Evolutionary conservation across 2,797 vertebrate genomes (phyloP).

Genomic region (Poeciliopsis presidionis): DNA sequence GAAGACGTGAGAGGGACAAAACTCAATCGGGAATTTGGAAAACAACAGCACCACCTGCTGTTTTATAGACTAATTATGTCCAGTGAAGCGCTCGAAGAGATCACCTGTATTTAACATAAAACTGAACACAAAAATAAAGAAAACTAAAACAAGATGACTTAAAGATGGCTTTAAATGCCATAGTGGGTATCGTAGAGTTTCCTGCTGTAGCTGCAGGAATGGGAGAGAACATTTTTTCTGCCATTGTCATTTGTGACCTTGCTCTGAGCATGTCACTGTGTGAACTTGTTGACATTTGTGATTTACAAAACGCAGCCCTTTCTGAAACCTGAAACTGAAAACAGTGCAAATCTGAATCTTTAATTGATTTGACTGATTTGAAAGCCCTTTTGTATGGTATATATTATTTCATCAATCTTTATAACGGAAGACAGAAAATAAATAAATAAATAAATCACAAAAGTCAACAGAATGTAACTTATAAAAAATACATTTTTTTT

Average conservation of each 20-base stretch:
- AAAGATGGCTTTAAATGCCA: background rate
- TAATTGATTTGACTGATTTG: background rate
- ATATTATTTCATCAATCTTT: background rate
- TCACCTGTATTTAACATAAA: background rate
- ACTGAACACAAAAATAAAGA: background rate
- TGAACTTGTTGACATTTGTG: background rate
- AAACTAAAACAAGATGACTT: too few species aligned
- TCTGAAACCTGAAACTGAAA: background rate
- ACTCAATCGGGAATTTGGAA: conserved; percentile 44
- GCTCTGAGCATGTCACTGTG: background rate
- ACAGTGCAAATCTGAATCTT: background rate
- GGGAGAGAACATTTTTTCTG: background rate
- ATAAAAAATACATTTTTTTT: too few species aligned
- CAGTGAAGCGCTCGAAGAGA: background rate
- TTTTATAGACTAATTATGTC: background rate
- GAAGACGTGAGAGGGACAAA: background rate
- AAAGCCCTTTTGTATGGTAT: background rate
- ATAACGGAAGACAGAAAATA: background rate
- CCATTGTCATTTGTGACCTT: background rate
- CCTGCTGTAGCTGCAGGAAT: background rate
- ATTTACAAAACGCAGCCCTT: background rate
- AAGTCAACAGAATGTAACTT: background rate
- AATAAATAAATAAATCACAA: background rate
- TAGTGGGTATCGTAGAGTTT: background rate
- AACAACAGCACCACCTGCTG: conserved; percentile 86